A percentile compares a stretch with the other conserved stretches of the same genome.
phyloP scores from a whole-genome alignment of 2,888 invertebrate genomes.

The Nomada lathburiana region DNA sequence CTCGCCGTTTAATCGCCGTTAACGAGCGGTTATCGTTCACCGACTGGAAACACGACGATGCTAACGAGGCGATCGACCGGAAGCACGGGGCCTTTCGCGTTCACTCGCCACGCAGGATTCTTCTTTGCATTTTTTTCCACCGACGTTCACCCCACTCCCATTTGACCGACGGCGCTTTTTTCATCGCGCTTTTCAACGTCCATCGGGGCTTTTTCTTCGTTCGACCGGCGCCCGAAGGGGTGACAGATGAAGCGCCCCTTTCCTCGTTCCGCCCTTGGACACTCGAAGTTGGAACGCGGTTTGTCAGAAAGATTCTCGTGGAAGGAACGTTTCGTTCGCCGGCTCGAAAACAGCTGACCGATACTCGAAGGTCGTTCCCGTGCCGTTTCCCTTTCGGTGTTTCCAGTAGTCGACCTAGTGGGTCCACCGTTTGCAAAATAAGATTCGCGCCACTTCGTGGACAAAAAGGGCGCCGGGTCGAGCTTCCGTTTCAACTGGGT shows the following conservation, averaged over 20 bases:
- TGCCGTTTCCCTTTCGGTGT: conserved; percentile 30
- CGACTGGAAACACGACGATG: conserved; percentile 79
- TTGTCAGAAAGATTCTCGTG: neutral
- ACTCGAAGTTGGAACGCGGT: too few relatives aligned
- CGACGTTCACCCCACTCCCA: neutral
- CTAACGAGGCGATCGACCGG: conserved; percentile 79
- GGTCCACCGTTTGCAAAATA: conserved; percentile 47
- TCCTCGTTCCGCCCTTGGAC: too few relatives aligned
- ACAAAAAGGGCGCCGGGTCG: conserved; percentile 51
- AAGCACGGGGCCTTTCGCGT: conserved; percentile 72
- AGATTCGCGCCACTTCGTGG: conserved; percentile 49
- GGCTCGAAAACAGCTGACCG: conserved; percentile 43
- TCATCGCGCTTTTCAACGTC: conserved; percentile 15
- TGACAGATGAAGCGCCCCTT: too few relatives aligned
- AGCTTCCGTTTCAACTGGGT: conserved; percentile 66
- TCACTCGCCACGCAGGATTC: conserved; percentile 59
- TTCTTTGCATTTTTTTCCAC: conserved; percentile 47
- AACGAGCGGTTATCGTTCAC: conserved; percentile 82
- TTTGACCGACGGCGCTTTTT: conserved; percentile 17
- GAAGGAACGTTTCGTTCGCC: conserved; percentile 11
- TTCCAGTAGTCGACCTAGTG: conserved; percentile 33
- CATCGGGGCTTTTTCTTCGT: neutral
- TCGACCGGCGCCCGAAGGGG: too few relatives aligned
- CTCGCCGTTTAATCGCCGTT: conserved; percentile 81
- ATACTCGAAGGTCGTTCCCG: conserved; percentile 44